phyloP scores from a whole-genome alignment of 2,113 vertebrate genomes.

The Strix aluco region DNA sequence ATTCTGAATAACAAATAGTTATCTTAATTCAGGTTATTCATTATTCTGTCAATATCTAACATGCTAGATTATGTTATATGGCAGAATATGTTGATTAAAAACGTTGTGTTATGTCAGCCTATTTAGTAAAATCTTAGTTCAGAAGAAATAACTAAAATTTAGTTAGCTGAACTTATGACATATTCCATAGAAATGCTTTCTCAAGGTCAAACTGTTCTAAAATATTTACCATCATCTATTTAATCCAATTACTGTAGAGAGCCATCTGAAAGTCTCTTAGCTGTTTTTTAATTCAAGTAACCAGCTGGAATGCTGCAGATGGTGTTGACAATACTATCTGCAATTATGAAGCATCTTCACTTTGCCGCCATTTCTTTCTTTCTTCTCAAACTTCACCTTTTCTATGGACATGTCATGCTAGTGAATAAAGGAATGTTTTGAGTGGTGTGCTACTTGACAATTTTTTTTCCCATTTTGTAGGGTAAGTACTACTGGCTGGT shows the following conservation, averaged over 20 bases:
- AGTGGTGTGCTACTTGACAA: neutral
- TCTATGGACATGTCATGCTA: neutral
- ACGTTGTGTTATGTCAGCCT: neutral
- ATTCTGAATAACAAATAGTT: neutral
- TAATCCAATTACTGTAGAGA: constrained; percentile 75
- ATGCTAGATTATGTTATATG: neutral
- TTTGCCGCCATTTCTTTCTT: neutral
- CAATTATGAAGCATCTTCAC: neutral
- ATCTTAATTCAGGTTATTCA: neutral
- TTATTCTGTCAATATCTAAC: neutral
- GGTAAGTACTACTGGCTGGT: neutral
- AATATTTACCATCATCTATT: constrained; percentile 77
- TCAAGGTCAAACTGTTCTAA: constrained; percentile 75
- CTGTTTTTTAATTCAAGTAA: constrained; percentile 71
- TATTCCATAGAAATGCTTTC: neutral
- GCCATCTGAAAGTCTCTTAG: constrained; percentile 69
- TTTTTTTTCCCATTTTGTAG: neutral
- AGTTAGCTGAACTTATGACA: neutral
- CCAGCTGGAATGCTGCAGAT: constrained; percentile 81
- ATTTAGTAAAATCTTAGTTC: neutral
- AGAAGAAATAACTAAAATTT: neutral
- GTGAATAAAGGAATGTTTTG: neutral
- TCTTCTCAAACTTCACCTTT: neutral
- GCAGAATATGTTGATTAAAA: neutral
- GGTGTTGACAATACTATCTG: constrained; percentile 58